Evolutionary conservation across 2,797 vertebrate species (phyloP).

Genomic region (Betta splendens): DNA sequence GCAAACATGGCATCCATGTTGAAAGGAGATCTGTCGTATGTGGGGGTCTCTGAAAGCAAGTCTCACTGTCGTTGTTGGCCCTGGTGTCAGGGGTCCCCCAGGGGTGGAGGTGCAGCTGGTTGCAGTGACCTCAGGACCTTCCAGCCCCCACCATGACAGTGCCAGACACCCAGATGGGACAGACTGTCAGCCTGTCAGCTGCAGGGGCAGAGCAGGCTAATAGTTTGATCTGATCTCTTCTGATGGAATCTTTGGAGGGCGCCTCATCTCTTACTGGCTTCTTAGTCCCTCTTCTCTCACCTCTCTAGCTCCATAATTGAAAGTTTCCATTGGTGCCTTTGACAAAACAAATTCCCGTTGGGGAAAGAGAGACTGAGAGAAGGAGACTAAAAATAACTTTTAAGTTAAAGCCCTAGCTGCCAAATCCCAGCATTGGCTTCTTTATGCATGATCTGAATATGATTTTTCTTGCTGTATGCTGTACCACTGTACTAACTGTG

Average conservation of each 20-base stretch:
- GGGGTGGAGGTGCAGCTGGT: constrained; percentile 75
- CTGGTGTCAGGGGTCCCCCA: constrained; percentile 54
- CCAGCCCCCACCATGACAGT: constrained; percentile 39
- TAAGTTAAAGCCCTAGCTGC: constrained; percentile 76
- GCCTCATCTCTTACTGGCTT: constrained; percentile 55
- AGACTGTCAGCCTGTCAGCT: constrained; percentile 69
- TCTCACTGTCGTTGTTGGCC: constrained; percentile 42
- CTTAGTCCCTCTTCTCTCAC: constrained; percentile 45
- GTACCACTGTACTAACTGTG: constrained; percentile 37
- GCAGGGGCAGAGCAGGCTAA: constrained; percentile 59
- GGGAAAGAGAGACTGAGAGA: constrained; percentile 63
- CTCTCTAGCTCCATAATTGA: constrained; percentile 66
- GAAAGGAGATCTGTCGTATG: constrained; percentile 33
- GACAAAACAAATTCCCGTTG: constrained; percentile 75
- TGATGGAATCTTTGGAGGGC: constrained; percentile 73
- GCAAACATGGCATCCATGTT: constrained; percentile 51
- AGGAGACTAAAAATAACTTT: constrained; percentile 82
- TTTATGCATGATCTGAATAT: constrained; percentile 81
- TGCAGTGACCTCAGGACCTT: constrained; percentile 65
- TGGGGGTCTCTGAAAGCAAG: constrained; percentile 30
- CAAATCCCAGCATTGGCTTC: constrained; percentile 77
- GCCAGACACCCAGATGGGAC: constrained; percentile 76
- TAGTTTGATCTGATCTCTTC: constrained; percentile 76
- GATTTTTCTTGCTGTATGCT: constrained; percentile 61
- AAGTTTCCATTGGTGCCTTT: constrained; percentile 81